Percentiles rank a stretch among this genome's conserved stretches.
phyloP scores from a whole-genome alignment of 1,140 invertebrate species.

The Sycophaga agraensis region DNA sequence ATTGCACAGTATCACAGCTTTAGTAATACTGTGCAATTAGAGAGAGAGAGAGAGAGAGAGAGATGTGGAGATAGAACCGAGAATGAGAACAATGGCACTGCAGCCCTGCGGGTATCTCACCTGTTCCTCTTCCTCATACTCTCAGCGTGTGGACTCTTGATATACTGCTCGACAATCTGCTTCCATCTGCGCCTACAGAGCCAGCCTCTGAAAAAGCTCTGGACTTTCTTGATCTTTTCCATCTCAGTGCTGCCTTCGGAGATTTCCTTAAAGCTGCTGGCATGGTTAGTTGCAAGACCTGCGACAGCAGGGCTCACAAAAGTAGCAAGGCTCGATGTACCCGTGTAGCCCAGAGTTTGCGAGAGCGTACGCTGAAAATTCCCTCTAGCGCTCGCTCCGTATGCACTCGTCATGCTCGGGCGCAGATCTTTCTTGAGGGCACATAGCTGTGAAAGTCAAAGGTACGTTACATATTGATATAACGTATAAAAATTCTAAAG shows the following conservation, averaged over 20 bases:
- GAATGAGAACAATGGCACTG: too few relatives aligned
- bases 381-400: not conserved
- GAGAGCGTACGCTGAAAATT: conserved; percentile 36
- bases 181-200: conserved; percentile 91
- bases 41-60: too few relatives aligned
- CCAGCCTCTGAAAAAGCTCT: conserved; percentile 94
- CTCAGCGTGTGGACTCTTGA: conserved; percentile 91
- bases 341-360: conserved; percentile 20
- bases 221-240: conserved; percentile 91
- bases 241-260: conserved; percentile 70
- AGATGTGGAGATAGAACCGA: too few relatives aligned
- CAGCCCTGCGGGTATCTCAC: too few relatives aligned
- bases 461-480: too few relatives aligned
- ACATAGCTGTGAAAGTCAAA: conserved; percentile 65
- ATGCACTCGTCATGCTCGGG: conserved; percentile 41
- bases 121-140: conserved; percentile 93
- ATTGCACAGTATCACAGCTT: too few relatives aligned
- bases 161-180: conserved; percentile 94
- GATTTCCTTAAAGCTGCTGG: conserved; percentile 34
- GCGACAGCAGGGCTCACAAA: too few relatives aligned
- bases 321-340: too few relatives aligned
- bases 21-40: too few relatives aligned
- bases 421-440: conserved; percentile 78
- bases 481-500: too few relatives aligned
- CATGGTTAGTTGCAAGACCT: too few relatives aligned